Percentiles rank a stretch among this genome's conserved stretches.
Evolutionary conservation across 2,888 invertebrate species (phyloP).

Genomic region (Steinernema hermaphroditum): DNA sequence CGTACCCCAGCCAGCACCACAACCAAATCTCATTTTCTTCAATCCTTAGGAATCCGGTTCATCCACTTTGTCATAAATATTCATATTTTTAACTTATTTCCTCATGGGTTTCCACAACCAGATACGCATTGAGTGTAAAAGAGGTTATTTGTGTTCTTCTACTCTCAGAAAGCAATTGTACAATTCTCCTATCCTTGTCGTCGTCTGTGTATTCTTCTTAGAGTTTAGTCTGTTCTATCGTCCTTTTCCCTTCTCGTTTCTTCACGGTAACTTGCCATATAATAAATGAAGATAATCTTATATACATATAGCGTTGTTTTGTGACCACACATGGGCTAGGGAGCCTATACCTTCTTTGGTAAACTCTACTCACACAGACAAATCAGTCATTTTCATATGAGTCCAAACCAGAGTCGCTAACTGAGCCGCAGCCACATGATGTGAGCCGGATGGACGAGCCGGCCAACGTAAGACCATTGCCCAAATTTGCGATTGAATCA

Average conservation of each 20-base stretch:
- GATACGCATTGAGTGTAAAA: neutral
- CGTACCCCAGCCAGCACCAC: neutral
- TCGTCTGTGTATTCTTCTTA: neutral
- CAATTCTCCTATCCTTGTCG: neutral
- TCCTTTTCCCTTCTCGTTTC: neutral
- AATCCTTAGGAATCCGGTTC: constrained; percentile 15
- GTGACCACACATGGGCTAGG: too few relatives aligned
- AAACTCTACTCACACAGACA: too few relatives aligned
- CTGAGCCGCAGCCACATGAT: too few relatives aligned
- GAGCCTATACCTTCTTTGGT: too few relatives aligned
- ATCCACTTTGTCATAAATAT: constrained; percentile 23
- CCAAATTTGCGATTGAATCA: too few relatives aligned
- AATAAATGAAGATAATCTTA: neutral
- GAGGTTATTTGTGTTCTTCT: constrained; percentile 8
- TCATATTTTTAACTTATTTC: constrained; percentile 16
- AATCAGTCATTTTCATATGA: too few relatives aligned
- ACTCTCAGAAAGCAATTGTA: constrained; percentile 24
- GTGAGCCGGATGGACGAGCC: too few relatives aligned
- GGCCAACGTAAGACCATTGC: too few relatives aligned
- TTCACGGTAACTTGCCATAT: constrained; percentile 24
- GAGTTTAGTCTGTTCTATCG: constrained; percentile 4
- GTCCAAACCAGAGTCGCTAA: too few relatives aligned
- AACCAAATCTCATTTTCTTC: constrained; percentile 5
- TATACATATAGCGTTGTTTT: too few relatives aligned
- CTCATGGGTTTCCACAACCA: neutral